Conservation (phyloP, 2,797 vertebrate genomes). For the Danionella dracula region DNA sequence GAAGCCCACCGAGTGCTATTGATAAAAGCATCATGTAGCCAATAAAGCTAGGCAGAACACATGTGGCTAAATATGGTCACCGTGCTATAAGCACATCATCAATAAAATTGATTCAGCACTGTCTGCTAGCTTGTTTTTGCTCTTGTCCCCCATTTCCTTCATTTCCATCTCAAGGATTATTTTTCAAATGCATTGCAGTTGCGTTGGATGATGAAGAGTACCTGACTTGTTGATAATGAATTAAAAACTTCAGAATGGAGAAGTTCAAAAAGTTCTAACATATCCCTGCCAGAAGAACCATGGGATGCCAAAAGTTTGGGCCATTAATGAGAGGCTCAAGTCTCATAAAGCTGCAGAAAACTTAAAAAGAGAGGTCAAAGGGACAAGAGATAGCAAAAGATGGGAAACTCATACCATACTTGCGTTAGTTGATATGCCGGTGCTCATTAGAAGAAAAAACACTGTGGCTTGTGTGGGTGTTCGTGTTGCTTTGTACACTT, state of each 20-base stretch:
- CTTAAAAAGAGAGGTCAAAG: slow-evolving; percentile 16
- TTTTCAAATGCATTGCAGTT: not conserved
- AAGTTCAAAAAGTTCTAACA: slow-evolving; percentile 11
- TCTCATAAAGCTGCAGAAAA: not conserved
- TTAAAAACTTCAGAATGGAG: not conserved
- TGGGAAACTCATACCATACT: not conserved
- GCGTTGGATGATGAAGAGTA: slow-evolving; percentile 4
- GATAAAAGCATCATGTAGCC: slow-evolving; percentile 31
- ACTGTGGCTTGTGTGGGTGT: slow-evolving; percentile 31
- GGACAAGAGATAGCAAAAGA: slow-evolving; percentile 9
- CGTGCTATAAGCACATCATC: slow-evolving; percentile 24
- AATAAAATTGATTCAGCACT: slow-evolving; percentile 33
- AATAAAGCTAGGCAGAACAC: slow-evolving; percentile 13
- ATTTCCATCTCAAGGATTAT: slow-evolving; percentile 4
- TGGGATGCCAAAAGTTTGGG: not conserved
- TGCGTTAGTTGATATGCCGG: slow-evolving; percentile 13
- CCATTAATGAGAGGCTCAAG: slow-evolving; percentile 25
- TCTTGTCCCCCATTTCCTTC: slow-evolving; percentile 9
- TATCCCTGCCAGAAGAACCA: not conserved
- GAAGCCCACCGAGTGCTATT: not conserved
- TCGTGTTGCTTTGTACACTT: slow-evolving; percentile 27
- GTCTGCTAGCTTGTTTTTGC: slow-evolving; percentile 11
- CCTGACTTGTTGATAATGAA: not conserved
- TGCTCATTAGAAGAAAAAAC: slow-evolving; percentile 32
- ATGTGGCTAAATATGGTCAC: slow-evolving; percentile 27